These are phyloP conservation scores for Eledone cirrhosa DNA, from an alignment of 2,888 invertebrate genomes.

Conservation along the genomic window DNA sequence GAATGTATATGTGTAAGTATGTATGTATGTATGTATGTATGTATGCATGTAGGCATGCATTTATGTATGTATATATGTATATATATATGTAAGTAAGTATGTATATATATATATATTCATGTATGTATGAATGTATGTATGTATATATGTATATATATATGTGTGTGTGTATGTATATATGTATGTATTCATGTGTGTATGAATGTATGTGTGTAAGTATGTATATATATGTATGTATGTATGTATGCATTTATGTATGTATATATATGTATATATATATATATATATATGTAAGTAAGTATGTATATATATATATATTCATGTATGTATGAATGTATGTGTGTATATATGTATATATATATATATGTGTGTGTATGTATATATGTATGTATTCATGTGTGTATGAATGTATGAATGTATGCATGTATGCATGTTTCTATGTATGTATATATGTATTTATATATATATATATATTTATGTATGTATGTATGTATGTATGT, in stretches of 20 bases:
- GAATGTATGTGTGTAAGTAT: not conserved
- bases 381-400: not conserved
- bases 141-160: not conserved
- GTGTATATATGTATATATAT: not conserved
- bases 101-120: too few relatives aligned
- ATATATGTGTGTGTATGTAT: not conserved
- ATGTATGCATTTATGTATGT: not conserved
- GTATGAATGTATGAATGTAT: not conserved
- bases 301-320: not conserved
- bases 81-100: too few relatives aligned
- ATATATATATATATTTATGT: not conserved
- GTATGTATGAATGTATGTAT: too few relatives aligned
- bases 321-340: not conserved
- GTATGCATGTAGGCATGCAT: too few relatives aligned
- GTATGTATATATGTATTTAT: not conserved
- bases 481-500: too few relatives aligned
- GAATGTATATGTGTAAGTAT: too few relatives aligned
- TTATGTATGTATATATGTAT: too few relatives aligned
- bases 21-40: too few relatives aligned
- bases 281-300: not conserved
- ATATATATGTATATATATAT: not conserved
- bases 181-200: not conserved
- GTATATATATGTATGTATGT: not conserved
- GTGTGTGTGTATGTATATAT: not conserved
- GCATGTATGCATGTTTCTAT: not conserved